phyloP scores from a whole-genome alignment of 2,888 invertebrate species.

The Microplitis deprimator region DNA sequence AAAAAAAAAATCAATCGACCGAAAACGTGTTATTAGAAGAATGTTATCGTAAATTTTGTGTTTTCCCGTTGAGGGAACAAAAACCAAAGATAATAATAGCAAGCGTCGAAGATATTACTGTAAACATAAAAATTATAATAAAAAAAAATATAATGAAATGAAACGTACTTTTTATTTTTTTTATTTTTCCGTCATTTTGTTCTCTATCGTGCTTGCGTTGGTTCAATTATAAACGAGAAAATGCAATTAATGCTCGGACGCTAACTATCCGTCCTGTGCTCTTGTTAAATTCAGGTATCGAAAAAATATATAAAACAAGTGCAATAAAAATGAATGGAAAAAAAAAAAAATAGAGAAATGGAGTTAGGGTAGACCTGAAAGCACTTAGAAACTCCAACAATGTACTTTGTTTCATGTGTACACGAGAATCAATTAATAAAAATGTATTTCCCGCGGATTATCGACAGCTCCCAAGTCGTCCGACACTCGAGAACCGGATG shows the following conservation, averaged over 20 bases:
- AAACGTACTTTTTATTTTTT: constrained; percentile 8
- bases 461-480: not conserved
- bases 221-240: constrained; percentile 37
- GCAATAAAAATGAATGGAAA: not conserved
- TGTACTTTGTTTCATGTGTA: constrained; percentile 9
- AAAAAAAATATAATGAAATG: constrained; percentile 18
- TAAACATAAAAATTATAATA: not conserved
- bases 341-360: constrained; percentile 3
- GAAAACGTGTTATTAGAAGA: not conserved
- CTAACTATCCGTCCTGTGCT: constrained; percentile 21
- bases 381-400: constrained; percentile 18
- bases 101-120: not conserved
- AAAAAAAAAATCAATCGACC: not conserved
- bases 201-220: constrained; percentile 2
- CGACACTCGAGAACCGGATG: not conserved
- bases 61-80: not conserved
- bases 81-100: not conserved
- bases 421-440: constrained; percentile 19
- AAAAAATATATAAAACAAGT: constrained; percentile 13
- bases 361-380: not conserved
- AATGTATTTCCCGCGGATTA: not conserved
- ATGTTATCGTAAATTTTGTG: not conserved
- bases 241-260: constrained; percentile 40
- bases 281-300: constrained; percentile 25
- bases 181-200: constrained; percentile 20